phyloP scores from a whole-genome alignment of 2,888 invertebrate species.

The Philaethria dido region DNA sequence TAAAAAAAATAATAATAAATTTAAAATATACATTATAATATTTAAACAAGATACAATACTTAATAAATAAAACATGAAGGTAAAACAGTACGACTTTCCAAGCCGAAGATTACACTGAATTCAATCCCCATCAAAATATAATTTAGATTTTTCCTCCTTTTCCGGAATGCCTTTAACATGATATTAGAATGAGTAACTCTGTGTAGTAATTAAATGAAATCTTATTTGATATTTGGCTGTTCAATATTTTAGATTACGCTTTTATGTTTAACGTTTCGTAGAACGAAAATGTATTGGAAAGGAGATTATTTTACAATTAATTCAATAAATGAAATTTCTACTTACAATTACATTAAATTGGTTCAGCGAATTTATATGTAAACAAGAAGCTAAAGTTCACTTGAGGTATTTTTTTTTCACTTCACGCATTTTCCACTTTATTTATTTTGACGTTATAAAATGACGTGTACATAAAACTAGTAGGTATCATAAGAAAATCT shows the following conservation, averaged over 20 bases:
- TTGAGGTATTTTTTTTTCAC: background rate
- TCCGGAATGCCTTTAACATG: slow-evolving; percentile 31
- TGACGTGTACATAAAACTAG: background rate
- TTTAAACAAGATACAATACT: background rate
- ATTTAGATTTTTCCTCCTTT: slow-evolving; percentile 31
- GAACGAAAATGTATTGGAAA: slow-evolving; percentile 7
- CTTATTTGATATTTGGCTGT: slow-evolving; percentile 18
- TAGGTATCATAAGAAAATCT: slow-evolving; percentile 5
- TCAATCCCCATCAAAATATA: slow-evolving; percentile 31
- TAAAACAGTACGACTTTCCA: slow-evolving; percentile 5
- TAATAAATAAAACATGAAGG: background rate
- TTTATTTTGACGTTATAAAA: background rate
- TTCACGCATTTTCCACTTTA: too few relatives aligned
- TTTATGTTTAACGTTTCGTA: slow-evolving; percentile 16
- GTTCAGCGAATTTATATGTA: background rate
- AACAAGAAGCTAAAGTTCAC: too few relatives aligned
- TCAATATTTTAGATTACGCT: slow-evolving; percentile 23
- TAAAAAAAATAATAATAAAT: too few relatives aligned
- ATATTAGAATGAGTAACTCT: slow-evolving; percentile 33
- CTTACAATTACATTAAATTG: background rate
- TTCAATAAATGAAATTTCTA: background rate
- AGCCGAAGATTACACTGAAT: slow-evolving; percentile 14
- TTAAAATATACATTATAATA: background rate
- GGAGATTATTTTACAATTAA: slow-evolving; percentile 5
- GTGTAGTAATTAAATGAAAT: slow-evolving; percentile 29